Conservation (phyloP, 2,888 invertebrate species). For the Copidosoma aretas region DNA sequence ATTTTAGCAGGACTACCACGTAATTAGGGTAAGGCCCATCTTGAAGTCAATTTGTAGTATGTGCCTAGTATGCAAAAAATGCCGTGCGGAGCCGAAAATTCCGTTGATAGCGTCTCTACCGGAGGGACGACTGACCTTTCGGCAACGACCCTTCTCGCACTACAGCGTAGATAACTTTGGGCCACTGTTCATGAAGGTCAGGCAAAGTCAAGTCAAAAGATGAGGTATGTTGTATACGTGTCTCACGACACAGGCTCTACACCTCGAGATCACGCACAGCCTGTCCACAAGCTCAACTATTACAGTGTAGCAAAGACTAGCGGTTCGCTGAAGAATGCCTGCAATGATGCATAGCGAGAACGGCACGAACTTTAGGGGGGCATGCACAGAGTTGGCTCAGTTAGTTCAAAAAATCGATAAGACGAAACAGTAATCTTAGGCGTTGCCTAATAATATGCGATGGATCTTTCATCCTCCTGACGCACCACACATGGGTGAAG, state of each 20-base stretch:
- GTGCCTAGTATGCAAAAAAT: slow-evolving; percentile 9
- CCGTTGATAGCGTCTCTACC: slow-evolving; percentile 38
- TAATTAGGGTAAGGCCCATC: slow-evolving; percentile 11
- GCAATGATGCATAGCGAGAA: slow-evolving; percentile 29
- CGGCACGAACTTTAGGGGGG: slow-evolving; percentile 15
- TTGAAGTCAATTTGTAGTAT: neutral
- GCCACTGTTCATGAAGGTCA: slow-evolving; percentile 37
- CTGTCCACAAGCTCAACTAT: slow-evolving; percentile 34
- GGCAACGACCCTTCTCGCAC: slow-evolving; percentile 35
- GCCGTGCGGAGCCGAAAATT: slow-evolving; percentile 20
- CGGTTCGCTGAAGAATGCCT: neutral
- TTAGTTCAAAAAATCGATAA: neutral
- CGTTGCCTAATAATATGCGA: neutral
- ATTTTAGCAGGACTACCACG: slow-evolving; percentile 27
- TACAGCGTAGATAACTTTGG: slow-evolving; percentile 43
- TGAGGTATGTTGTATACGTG: no score
- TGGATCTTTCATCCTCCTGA: slow-evolving; percentile 1
- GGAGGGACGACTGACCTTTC: slow-evolving; percentile 17
- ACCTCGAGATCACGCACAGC: slow-evolving; percentile 31
- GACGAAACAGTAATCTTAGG: no score
- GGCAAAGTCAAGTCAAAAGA: slow-evolving; percentile 36
- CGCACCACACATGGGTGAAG: no score
- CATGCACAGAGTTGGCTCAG: neutral
- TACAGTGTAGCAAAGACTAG: slow-evolving; percentile 29
- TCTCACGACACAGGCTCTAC: slow-evolving; percentile 37